These are phyloP conservation scores for Capreolus pygargus DNA, from an alignment of 2,113 vertebrate genomes.

Conservation along the genomic window DNA sequence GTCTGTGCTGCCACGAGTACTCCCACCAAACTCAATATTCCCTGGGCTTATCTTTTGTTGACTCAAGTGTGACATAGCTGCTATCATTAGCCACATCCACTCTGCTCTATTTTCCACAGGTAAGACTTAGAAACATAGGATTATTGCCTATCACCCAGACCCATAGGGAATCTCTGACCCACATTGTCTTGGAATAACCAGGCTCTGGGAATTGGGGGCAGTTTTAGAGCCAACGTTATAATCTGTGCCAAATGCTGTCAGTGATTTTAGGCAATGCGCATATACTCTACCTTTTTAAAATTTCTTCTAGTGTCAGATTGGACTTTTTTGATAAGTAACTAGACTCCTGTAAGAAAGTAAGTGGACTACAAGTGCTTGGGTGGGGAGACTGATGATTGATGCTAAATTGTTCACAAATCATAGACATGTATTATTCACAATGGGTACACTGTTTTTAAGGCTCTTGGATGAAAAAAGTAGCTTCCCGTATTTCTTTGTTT, in stretches of 20 bases:
- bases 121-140: slow-evolving; percentile 24
- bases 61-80: slow-evolving; percentile 51
- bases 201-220: background rate
- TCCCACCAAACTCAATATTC: slow-evolving; percentile 29
- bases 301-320: background rate
- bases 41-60: slow-evolving; percentile 66
- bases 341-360: background rate
- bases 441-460: background rate
- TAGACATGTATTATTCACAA: background rate
- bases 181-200: slow-evolving; percentile 46
- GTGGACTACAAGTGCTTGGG: background rate
- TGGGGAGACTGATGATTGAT: background rate
- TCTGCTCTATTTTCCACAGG: slow-evolving; percentile 64
- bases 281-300: background rate
- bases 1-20: background rate
- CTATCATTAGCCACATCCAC: slow-evolving; percentile 53
- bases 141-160: background rate
- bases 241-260: background rate
- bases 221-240: slow-evolving; percentile 22
- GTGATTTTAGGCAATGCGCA: background rate
- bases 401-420: background rate
- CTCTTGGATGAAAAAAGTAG: background rate
- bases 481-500: background rate
- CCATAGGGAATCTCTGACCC: slow-evolving; percentile 46
- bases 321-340: background rate